Percentiles rank a stretch among this genome's conserved stretches.
phyloP scores from a whole-genome alignment of 1,140 invertebrate species.

The Trichonephila clavata region DNA sequence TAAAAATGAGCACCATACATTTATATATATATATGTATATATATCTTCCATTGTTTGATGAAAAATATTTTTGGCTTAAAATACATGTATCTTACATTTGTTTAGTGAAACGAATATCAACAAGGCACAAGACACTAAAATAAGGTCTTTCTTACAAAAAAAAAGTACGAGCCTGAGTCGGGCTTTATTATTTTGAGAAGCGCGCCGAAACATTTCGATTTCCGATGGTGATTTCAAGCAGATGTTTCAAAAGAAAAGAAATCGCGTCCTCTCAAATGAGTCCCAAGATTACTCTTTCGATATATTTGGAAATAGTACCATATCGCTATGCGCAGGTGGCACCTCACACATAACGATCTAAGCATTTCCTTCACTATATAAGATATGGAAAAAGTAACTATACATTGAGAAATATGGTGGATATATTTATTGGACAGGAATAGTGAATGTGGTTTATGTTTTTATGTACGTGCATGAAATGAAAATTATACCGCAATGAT shows the following conservation, averaged over 20 bases:
- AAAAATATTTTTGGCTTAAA: too few relatives aligned
- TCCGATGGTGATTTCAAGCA: slow-evolving; percentile 63
- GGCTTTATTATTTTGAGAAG: slow-evolving; percentile 50
- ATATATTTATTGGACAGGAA: not conserved
- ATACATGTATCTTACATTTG: too few relatives aligned
- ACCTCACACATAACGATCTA: slow-evolving; percentile 35
- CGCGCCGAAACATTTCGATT: slow-evolving; percentile 46
- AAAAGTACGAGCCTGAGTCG: not conserved
- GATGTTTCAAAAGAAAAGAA: slow-evolving; percentile 32
- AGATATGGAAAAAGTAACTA: not conserved
- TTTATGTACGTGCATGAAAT: not conserved
- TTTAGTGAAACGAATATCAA: too few relatives aligned
- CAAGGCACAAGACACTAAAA: not conserved
- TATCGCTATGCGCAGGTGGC: slow-evolving; percentile 50
- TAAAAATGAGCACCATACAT: too few relatives aligned
- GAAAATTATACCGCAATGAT: too few relatives aligned
- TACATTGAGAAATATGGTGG: slow-evolving; percentile 2
- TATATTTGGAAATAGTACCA: slow-evolving; percentile 25
- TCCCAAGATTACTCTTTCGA: slow-evolving; percentile 62
- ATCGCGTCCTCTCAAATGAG: slow-evolving; percentile 57
- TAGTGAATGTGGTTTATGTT: not conserved
- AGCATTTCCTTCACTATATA: slow-evolving; percentile 18
- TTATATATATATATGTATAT: too few relatives aligned
- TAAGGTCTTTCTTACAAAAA: not conserved
- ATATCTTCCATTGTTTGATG: too few relatives aligned